Base-by-base conservation (phyloP, 35 echinoderm and acorn worm species). In the Apostichopus californicus region DNA sequence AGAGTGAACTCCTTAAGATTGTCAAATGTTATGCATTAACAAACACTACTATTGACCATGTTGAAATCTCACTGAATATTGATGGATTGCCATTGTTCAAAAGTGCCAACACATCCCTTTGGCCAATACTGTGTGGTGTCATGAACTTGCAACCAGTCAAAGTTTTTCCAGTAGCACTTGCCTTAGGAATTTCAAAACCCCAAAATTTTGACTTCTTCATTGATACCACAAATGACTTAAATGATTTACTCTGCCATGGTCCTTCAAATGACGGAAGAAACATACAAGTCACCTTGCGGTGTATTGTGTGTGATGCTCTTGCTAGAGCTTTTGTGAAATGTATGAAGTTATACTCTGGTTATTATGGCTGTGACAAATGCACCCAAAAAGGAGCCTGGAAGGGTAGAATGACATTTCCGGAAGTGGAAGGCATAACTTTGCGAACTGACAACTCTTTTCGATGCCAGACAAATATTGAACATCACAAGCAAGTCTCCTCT, bases 391-490 rank as follows among this genome's bases (percentile, higher is more conserved):
- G 94, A 88, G 90, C 86, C 6, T 95, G 90, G 90, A 88, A 63
- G n/a, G 94, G 94, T n/a, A 95, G 94, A 77, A 94, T 94, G 93
- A 94, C 94, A n/a, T 92, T 77, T 57, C 94, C 94, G n/a, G 59
- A 64, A 60, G 78, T 72, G 0, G 78, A 59, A 21, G 79, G 87
- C 78, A 72, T 95, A n/a, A 68, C 57, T 57, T 87, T 92, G 81
- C 88, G 94, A 83, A 95, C 71, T 18, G 77, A 95, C 77, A 85
- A 89, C 14, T 92, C 94, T 7, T 92, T 95, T 80, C 83, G 94
- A 73, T 22, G 52, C 73, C 63, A 95, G 52, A 78, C 77, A 78
- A 68, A 92, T 56, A 6, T 13, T 57, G 90, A 95, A 80, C 90
- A 95, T 72, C 94, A 92, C 78, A 80, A 90, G 26, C 26, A 24